Base-by-base conservation (phyloP, 2,113 vertebrate genomes). In the Typhlomys cinereus region DNA sequence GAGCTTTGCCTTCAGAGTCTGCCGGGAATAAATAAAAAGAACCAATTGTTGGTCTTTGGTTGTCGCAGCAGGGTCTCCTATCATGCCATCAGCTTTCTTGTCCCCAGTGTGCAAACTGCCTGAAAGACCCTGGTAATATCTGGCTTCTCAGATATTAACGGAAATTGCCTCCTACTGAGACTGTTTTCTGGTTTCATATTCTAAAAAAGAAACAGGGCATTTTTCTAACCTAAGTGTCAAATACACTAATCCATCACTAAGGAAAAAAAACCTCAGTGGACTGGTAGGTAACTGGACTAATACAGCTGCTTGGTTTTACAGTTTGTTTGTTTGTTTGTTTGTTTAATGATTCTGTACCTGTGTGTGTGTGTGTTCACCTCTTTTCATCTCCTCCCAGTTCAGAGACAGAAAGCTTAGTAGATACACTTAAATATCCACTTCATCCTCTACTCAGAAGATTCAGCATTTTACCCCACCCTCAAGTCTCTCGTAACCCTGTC, bases 21-120 rank as follows among this genome's bases (percentile, higher is more conserved):
- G 75, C 90, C n/a, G 69, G 67, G 62, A 93, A 95, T 76, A 93
- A 94, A 96, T 92, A 93, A 94, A 97, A 93, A 89, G 79, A n/a
- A 90, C 48, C 93, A 93, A 95, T 78, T 90, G 44, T 85, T 89
- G 69, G 54, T 59, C 75, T 94, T 62, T 48, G 41, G 59, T 89
- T 94, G 75, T 87, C 96, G 89, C 92, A 52, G 90, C 66, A 93
- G 93, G 92, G 41, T 54, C 14, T 78, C 93, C 54, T 91, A 74
- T 94, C 92, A 74, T 27, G 27, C 36, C 93, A 93, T 93, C 95
- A 95, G 80, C 57, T 89, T 78, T 90, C 85, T 73, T 78, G 70
- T 94, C 82, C 86, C 69, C 78, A 62, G 81, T 81, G 92, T 88
- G 54, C 52, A 48, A 93, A 86, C 71, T 86, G 94, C 74, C 88